These are phyloP conservation scores for Chrysopilus asiliformis DNA, from an alignment of 2,888 invertebrate species.

Conservation along the genomic window DNA sequence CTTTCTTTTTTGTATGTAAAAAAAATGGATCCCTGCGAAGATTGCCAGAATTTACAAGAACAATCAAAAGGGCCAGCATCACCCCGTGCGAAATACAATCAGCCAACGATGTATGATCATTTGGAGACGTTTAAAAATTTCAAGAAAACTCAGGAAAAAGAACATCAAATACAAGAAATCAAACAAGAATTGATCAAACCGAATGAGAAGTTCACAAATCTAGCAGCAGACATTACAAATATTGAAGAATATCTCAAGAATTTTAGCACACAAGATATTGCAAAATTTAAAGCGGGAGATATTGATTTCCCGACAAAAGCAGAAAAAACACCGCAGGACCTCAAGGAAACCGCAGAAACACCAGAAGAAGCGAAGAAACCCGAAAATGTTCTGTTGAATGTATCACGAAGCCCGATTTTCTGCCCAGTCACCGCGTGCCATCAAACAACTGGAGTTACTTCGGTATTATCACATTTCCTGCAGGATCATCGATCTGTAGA, in stretches of 20 bases:
- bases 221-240: constrained; percentile 10
- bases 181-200: constrained; percentile 17
- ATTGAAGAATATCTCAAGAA: constrained; percentile 15
- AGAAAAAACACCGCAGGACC: not conserved
- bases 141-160: constrained; percentile 17
- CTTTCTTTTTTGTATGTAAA: too few relatives aligned
- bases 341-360: constrained; percentile 8
- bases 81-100: too few relatives aligned
- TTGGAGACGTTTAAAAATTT: constrained; percentile 19
- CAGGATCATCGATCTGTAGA: constrained; percentile 18
- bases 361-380: constrained; percentile 8
- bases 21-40: too few relatives aligned
- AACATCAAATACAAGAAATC: constrained; percentile 12
- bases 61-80: too few relatives aligned
- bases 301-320: too few relatives aligned
- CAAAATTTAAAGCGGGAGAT: constrained; percentile 15
- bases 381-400: constrained; percentile 16
- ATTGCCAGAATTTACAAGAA: too few relatives aligned
- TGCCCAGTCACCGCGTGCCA: constrained; percentile 22
- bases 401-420: constrained; percentile 20
- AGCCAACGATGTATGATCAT: constrained; percentile 24
- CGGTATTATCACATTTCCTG: constrained; percentile 22
- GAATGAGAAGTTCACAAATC: constrained; percentile 21
- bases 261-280: constrained; percentile 17
- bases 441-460: constrained; percentile 21